These are phyloP conservation scores for Tokudaia tokunoshimensis DNA, from an alignment of 2,797 vertebrate species.

Conservation along the genomic window DNA sequence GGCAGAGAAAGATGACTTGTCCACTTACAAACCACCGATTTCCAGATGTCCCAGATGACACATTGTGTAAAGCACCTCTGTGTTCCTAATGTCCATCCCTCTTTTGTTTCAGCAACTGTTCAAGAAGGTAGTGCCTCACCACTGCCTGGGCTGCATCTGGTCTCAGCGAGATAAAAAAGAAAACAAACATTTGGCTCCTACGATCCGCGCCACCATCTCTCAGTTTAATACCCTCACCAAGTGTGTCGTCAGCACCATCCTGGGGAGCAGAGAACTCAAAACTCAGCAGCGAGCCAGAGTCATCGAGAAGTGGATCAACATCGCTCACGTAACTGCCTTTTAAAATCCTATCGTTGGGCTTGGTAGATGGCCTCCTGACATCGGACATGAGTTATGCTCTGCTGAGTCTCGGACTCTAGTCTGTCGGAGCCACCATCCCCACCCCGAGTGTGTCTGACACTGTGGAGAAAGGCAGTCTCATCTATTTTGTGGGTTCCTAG, in stretches of 20 bases:
- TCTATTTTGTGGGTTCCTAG: neutral
- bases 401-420: neutral
- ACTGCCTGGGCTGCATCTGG: slow-evolving; percentile 97
- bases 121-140: slow-evolving; percentile 96
- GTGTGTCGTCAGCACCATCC: slow-evolving; percentile 94
- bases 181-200: slow-evolving; percentile 94
- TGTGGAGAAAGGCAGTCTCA: neutral
- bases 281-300: slow-evolving; percentile 94
- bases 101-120: slow-evolving; percentile 92
- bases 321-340: slow-evolving; percentile 92
- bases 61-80: neutral
- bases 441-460: neutral
- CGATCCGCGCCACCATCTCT: slow-evolving; percentile 95
- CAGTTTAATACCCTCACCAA: slow-evolving; percentile 95
- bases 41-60: neutral
- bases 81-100: slow-evolving; percentile 44
- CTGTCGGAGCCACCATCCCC: neutral
- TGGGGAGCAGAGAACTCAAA: slow-evolving; percentile 91
- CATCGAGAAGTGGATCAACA: slow-evolving; percentile 97
- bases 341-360: neutral
- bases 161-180: slow-evolving; percentile 96
- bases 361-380: neutral
- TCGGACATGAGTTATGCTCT: neutral
- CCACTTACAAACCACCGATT: neutral
- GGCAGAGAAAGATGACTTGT: slow-evolving; percentile 1